Base-by-base conservation (phyloP, 2,113 vertebrate genomes). In the Sarotherodon lohbergeri region DNA sequence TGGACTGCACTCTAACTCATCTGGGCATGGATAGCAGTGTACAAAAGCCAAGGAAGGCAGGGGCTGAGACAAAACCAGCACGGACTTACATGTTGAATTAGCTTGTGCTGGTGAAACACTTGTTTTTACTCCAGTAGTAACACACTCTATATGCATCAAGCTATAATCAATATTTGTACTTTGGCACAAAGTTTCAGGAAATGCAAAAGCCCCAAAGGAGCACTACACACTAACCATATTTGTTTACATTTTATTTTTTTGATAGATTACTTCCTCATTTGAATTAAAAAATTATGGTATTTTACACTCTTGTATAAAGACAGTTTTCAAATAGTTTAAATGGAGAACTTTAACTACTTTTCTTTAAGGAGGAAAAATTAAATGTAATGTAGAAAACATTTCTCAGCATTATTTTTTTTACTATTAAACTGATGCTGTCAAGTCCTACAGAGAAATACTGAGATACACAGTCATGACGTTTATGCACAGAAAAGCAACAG, bases 1-100 rank as follows among this genome's bases (percentile, higher is more conserved):
- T 95, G 94, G 94, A 93, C 91, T 88, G 88, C 89, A 89, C 90
- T 93, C 88, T 91, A 93, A 95, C 94, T 97, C 95, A 95, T 96
- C 94, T 73, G 90, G 90, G 91, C 94, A 83, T 91, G 95, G 90
- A 86, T 88, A 93, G 93, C 86, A 57, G 89, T 89, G 86, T 87
- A 91, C 89, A 94, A 95, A 93, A 93, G 91, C 90, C 81, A 61
- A 84, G 86, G 88, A 91, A 86, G 91, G 84, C 39, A 48, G 82
- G 81, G 71, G 93, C 76, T 78, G 86, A 90, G 90, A 88, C 92
- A 93, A 93, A 95, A 94, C 90, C 91, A 90, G 91, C 86, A 63
- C 87, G 79, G 80, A 41, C 83, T 84, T 13, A 87, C 86, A 88
- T 55, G 90, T 10, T 88, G 82, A 85, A 68, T 14, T 46, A 9